Evolutionary conservation across 1,140 invertebrate species (phyloP).

Genomic region (Prorops nasuta): DNA sequence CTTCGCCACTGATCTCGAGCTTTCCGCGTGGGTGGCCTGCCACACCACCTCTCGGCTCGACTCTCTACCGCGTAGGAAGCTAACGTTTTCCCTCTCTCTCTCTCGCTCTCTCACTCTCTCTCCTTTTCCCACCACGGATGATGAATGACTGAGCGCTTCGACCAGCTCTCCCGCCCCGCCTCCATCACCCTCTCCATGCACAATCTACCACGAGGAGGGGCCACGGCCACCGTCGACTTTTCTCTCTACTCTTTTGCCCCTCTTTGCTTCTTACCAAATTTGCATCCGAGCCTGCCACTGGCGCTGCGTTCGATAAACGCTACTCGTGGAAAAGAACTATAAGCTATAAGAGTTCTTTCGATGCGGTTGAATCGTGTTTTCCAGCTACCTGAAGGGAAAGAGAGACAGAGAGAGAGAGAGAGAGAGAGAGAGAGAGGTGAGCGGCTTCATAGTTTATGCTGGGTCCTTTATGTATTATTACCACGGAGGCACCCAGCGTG

Average conservation of each 20-base stretch:
- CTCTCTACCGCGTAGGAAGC: slow-evolving; percentile 1
- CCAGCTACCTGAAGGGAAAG: neutral
- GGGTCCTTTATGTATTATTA: slow-evolving; percentile 40
- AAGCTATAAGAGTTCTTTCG: too few relatives aligned
- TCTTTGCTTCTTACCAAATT: slow-evolving; percentile 23
- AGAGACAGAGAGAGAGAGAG: neutral
- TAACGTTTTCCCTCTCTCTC: slow-evolving; percentile 5
- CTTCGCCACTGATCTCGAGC: slow-evolving; percentile 33
- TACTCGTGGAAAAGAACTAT: too few relatives aligned
- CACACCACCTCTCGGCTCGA: slow-evolving; percentile 15
- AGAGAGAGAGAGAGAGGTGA: neutral
- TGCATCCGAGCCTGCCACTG: slow-evolving; percentile 25
- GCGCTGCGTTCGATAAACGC: too few relatives aligned
- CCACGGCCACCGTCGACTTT: too few relatives aligned
- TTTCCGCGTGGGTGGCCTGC: slow-evolving; percentile 43
- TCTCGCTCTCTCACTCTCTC: slow-evolving; percentile 10
- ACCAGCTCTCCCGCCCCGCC: neutral
- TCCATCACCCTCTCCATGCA: slow-evolving; percentile 7
- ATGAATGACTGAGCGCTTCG: slow-evolving; percentile 37
- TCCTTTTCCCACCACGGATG: slow-evolving; percentile 32
- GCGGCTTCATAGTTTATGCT: slow-evolving; percentile 45
- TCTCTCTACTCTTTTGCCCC: slow-evolving; percentile 13
- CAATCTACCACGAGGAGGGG: too few relatives aligned
- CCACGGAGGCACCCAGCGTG: slow-evolving; percentile 45
- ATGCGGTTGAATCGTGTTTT: too few relatives aligned